Percentiles rank a stretch among this genome's conserved stretches.
Conservation (phyloP, 1,140 invertebrate species). For the Dolichoris vasculosae region DNA sequence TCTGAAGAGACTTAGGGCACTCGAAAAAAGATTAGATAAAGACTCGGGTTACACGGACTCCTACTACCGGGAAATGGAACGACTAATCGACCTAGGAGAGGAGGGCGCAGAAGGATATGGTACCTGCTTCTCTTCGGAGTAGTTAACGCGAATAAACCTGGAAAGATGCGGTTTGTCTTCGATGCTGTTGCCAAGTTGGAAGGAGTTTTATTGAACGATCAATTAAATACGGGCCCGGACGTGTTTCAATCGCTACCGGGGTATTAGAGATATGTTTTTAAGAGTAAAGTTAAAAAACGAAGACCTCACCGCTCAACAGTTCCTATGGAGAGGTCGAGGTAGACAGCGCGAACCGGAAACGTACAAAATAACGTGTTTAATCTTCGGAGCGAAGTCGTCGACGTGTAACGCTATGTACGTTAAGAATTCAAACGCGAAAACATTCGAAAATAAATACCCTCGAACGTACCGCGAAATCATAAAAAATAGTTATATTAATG, state of each 20-base stretch:
- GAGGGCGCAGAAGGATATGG: background rate
- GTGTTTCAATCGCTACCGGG: background rate
- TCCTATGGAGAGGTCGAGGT: background rate
- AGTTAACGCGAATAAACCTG: background rate
- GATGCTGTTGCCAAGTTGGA: background rate
- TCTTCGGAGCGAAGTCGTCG: slow-evolving; percentile 4
- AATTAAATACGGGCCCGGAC: background rate
- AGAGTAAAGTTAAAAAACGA: background rate
- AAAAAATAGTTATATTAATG: background rate
- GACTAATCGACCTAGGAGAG: background rate
- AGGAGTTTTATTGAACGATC: background rate
- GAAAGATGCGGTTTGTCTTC: background rate
- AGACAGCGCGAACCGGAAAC: background rate
- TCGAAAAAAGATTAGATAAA: background rate
- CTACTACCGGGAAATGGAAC: background rate
- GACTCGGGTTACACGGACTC: background rate
- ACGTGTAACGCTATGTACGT: background rate
- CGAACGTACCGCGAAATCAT: too few species aligned
- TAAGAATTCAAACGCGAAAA: background rate
- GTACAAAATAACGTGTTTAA: background rate
- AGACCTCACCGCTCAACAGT: background rate
- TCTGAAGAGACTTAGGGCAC: background rate
- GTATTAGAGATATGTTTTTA: background rate
- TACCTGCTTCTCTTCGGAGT: background rate
- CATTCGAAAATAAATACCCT: background rate